phyloP scores from a whole-genome alignment of 2,888 invertebrate genomes.

The Caenorhabditis auriculariae region DNA sequence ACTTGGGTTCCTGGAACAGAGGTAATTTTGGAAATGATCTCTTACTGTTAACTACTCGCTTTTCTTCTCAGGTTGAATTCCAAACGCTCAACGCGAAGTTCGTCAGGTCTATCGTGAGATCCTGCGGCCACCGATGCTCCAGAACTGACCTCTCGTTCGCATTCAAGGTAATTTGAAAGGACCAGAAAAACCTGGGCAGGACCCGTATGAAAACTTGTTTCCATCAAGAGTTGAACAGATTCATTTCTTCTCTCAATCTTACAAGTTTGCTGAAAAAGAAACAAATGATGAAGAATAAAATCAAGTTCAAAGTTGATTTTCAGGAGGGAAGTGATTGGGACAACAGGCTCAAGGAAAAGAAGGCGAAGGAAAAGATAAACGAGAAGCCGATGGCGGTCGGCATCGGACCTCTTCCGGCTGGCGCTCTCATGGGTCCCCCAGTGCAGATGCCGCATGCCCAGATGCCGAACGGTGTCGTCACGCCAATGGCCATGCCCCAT shows the following conservation, averaged over 20 bases:
- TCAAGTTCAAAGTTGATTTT: no score
- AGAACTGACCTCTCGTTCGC: constrained; percentile 15
- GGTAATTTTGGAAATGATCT: no score
- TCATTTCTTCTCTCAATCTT: no score
- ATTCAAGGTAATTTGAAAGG: constrained; percentile 7
- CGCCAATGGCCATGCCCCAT: neutral
- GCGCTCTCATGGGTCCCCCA: neutral
- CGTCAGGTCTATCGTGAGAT: constrained; percentile 9
- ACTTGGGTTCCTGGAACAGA: constrained; percentile 2
- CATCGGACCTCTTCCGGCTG: neutral
- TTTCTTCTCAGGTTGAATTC: no score
- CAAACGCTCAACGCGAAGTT: constrained; percentile 9
- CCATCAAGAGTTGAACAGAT: no score
- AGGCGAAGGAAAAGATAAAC: constrained; percentile 9
- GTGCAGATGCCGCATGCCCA: neutral
- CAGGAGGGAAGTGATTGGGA: constrained; percentile 5
- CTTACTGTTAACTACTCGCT: no score
- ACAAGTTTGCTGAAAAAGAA: no score
- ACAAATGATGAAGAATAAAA: no score
- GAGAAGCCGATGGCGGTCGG: neutral
- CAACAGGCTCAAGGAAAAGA: neutral
- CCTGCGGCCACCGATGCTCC: constrained; percentile 14
- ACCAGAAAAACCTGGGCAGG: no score
- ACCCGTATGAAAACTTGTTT: no score
- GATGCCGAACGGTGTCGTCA: neutral